Evolutionary conservation across 2,113 vertebrate genomes (phyloP), one percentile per base, ranked within the genome.

Genomic region (Vulpes vulpes): DNA sequence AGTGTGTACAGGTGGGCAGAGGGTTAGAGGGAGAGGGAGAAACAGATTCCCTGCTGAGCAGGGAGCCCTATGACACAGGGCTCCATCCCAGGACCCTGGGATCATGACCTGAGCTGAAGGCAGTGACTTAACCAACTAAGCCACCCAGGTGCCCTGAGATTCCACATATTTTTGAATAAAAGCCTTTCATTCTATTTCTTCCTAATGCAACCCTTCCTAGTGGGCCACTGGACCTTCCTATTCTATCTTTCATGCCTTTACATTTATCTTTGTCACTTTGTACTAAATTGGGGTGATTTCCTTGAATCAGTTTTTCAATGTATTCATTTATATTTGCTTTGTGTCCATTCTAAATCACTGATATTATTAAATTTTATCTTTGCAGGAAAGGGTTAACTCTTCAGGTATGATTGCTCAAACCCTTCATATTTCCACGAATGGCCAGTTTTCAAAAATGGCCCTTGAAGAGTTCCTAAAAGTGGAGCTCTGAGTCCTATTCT

Each of bases 391-490:
- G 4, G 20, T 73, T 95, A 71, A 62, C 8, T 91, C 80, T 80
- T 60, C 16, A 80, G 27, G 11, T 80, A 12, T 89, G n/a, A n/a
- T 53, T 74, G 79, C 35, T 95, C 67, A 89, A 19, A 59, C 22
- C 12, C 30, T 59, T 2, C 8, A 25, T 23, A 35, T 57, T 53
- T n/a, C 27, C 22, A 67, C 22, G 17, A 49, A 78, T 69, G 30
- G 3, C 30, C n/a, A 32, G 43, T 43, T 59, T 94, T 96, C 87
- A 93, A 90, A 85, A 81, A 79, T 93, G 85, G 27, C 6, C 15
- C 15, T 59, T 81, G 92, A 53, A 91, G 51, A 93, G 43, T n/a
- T 93, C 64, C 82, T 55, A 27, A 10, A 27, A 89, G 14, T 49
- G 15, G 15, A 60, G 15, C 7, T 76, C 51, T n/a, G 78, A 27